Base-by-base conservation (phyloP, 2,113 vertebrate species). In the Cryptomyrus ogoouensis region DNA sequence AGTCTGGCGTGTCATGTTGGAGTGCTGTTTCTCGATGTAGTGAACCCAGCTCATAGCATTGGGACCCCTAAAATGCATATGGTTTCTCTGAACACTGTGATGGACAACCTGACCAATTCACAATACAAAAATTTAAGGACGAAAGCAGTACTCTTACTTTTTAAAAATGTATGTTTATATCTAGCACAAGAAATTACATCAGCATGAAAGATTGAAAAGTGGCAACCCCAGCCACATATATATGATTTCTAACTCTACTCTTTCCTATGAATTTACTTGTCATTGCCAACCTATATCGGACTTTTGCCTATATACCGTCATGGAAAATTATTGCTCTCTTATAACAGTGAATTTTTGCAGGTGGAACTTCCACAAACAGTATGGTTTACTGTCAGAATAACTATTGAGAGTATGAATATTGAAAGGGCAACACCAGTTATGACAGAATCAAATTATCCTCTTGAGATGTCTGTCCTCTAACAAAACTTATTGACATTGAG, bases 401-500 rank as follows among this genome's bases (percentile, higher is more conserved):
- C 44, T 84, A n/a, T 84, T 47, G 44, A 24, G 39, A 84, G 39
- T 46, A 47, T 47, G 83, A 46, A 84, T 84, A 84, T 46, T 47
- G 24, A 44, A 46, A 84, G 10, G 44, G 21, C 31, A 27, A 17
- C 85, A 35, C 13, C n/a, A 31, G 15, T 27, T 52, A 52, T 87
- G 49, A 53, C 10, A 52, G 47, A 35, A 87, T 27, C 13, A 31
- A 31, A 52, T 53, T 53, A 31, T 87, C 50, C 50, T 87, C 85
- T 56, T 87, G 84, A 87, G 87, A 50, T 9, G 31, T 83, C 49
- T 88, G 88, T 88, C 35, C 47, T 91, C 49, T 39, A 77, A 90
- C 91, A 83, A 70, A 90, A 93, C 88, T 93, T 91, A 80, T 89
- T 94, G 93, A 94, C 94, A 95, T 94, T 94, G 94, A 91, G 91